Conservation (phyloP, 2,113 vertebrate species). For the Sciurus niger region DNA sequence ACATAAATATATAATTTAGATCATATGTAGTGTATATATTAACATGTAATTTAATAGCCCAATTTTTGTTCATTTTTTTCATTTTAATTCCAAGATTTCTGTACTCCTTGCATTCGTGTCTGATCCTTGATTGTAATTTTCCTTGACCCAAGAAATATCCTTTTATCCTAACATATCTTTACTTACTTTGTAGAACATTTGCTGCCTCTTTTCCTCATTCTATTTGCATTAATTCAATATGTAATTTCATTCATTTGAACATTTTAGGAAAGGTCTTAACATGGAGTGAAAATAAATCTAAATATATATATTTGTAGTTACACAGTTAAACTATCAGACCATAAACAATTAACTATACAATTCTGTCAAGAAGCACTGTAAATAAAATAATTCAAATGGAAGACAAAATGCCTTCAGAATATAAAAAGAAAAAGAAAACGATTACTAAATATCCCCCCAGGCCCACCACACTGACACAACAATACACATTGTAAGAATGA, state of each 20-base stretch:
- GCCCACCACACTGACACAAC: not conserved
- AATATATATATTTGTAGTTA: not conserved
- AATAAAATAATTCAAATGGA: constrained; percentile 1
- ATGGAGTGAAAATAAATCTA: not conserved
- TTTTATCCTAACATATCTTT: not conserved
- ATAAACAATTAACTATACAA: not conserved
- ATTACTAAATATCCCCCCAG: not conserved
- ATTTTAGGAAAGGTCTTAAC: not conserved
- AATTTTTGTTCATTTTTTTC: not conserved
- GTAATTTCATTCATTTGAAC: not conserved
- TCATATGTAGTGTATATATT: not conserved
- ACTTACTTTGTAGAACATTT: not conserved
- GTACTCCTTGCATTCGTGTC: not conserved
- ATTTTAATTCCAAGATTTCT: not conserved
- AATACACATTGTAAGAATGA: not conserved
- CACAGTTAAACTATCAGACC: not conserved
- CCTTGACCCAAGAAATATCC: not conserved
- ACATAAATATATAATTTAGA: not conserved
- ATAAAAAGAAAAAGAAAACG: constrained; percentile 17
- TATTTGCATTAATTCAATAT: not conserved
- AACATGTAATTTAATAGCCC: not conserved
- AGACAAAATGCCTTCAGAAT: constrained; percentile 42
- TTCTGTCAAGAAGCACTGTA: not conserved
- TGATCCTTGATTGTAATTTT: not conserved
- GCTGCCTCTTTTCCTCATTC: not conserved